Evolutionary conservation across 2,113 vertebrate genomes (phyloP), one percentile per base, ranked within the genome.

Genomic region (Balaenoptera acutorostrata): DNA sequence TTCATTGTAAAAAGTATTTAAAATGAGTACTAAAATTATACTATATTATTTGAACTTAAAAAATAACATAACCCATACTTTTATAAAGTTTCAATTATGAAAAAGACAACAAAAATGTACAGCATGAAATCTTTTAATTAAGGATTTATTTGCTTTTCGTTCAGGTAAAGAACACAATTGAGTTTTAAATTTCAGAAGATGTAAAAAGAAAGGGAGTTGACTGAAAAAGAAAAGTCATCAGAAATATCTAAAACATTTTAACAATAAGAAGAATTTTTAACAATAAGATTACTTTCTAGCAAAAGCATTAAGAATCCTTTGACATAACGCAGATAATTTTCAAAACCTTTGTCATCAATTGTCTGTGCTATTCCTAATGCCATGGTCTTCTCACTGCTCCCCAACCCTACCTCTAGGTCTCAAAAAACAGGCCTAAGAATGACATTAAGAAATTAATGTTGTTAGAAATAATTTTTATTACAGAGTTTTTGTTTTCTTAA

Each of bases 381-480:
- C 0, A 13, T 3, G 0, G 2, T 14, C 83, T 59, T 80, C 23
- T 1, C 23, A 18, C 2, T 91, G 5, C 6, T 75, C 10, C 25
- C 33, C 5, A 25, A 0, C 0, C 11, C 1, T 17, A 61, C 8
- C 1, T n/a, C 4, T 25, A 44, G 20, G 6, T 5, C 3, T 59
- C 11, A 77, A 44, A 14, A 49, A 29, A 18, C 1, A 86, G 33
- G 3, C 3, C 12, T 49, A 17, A 44, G 7, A n/a, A 83, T 6
- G 1, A 74, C 1, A 33, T 61, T 82, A 39, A 78, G 5, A 13
- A 72, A 83, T 41, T 71, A 39, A 57, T 10, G 49, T 29, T 2
- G 89, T 41, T 33, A 94, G 27, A 12, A 41, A 39, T 52, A 9
- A 25, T 52, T 78, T 72, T 52, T 52, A 81, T 23, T 59, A 77